These are phyloP conservation scores for Cyprinus carpio DNA, from an alignment of 2,113 vertebrate species.

Conservation along the genomic window DNA sequence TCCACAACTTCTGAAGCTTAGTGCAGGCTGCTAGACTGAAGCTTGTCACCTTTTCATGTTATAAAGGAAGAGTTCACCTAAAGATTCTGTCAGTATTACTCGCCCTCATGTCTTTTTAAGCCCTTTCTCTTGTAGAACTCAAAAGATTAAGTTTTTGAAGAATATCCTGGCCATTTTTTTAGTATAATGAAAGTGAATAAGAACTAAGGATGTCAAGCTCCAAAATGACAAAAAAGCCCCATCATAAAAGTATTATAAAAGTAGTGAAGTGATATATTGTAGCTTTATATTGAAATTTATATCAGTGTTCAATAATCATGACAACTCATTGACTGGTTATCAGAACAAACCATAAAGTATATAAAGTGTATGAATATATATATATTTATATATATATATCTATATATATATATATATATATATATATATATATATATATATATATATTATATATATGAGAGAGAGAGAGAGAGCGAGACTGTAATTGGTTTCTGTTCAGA, in stretches of 20 bases:
- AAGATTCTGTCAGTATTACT: neutral
- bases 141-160: neutral
- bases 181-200: neutral
- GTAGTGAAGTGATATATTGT: neutral
- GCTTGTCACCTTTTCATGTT: constrained; percentile 11
- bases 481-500: no score
- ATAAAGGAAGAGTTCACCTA: neutral
- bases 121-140: neutral
- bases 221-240: neutral
- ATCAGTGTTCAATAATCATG: neutral
- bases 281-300: neutral
- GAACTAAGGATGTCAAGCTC: neutral
- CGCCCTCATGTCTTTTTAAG: neutral
- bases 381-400: no score
- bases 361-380: no score
- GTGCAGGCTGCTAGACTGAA: neutral
- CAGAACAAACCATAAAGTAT: no score
- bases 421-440: no score
- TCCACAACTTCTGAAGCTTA: neutral
- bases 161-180: neutral
- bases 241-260: neutral
- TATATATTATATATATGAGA: no score
- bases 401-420: no score
- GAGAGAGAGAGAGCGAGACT: no score
- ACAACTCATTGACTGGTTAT: neutral